Base-by-base conservation (phyloP, 2,113 vertebrate genomes). In the Oncorhynchus kisutch region DNA sequence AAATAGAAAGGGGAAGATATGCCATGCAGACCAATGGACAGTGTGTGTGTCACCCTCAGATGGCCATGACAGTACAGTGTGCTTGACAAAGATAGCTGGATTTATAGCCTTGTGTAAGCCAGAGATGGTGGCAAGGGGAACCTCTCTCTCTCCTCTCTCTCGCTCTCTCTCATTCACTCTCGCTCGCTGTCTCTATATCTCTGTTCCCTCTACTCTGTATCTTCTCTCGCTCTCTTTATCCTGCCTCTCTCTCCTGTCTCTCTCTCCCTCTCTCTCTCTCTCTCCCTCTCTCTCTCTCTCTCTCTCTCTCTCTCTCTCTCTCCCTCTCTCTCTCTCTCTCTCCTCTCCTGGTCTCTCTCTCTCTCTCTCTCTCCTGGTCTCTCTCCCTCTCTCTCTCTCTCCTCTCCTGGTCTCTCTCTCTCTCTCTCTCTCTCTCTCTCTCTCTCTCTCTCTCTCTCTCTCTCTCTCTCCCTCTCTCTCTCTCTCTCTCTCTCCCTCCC, bases 61-160 rank as follows among this genome's bases (percentile, higher is more conserved):
- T 29, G 25, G 2, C 5, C 22, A 45, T 71, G 73, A 74, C 78
- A 73, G 81, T 88, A 88, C 84, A 82, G 87, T 81, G 83, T 87
- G 83, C 81, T 74, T 88, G 87, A 88, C 84, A 86, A 76, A 89
- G 86, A 88, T 88, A 86, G 88, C 71, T 78, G 88, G 87, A 89
- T 90, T 90, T 83, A 82, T 86, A 78, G 74, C 85, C 87, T 82
- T 45, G 72, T 79, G 75, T 73, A 85, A 84, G 82, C 80, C 83
- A 80, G 77, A 84, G 85, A 89, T 81, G 83, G 87, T 79, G 87
- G 86, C 87, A 82, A 78, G 85, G 85, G 81, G 84, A 87, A 81
- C 81, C 85, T 86, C 7, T 27, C 65, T 6, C 8, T 66, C 12
- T 24, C 5, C 29, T 39, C 29, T 20, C 14, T 67, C 66, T 34